These are phyloP conservation scores for Drosophila setifemur DNA, from an alignment of 1,140 invertebrate genomes.

Conservation along the genomic window DNA sequence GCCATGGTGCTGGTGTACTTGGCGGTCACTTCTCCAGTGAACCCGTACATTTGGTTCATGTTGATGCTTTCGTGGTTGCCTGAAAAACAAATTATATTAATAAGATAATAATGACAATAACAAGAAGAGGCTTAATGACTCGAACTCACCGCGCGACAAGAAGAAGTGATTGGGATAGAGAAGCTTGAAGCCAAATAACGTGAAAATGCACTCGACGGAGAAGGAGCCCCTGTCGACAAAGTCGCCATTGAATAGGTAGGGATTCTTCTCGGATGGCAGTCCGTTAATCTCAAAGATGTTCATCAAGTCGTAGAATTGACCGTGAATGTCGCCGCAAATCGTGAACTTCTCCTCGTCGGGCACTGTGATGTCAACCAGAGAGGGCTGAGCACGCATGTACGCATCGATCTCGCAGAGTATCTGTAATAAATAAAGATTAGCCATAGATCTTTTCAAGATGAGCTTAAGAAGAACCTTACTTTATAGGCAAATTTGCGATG, in stretches of 20 bases:
- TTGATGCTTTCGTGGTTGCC: slow-evolving; percentile 98
- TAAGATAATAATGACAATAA: too few species aligned
- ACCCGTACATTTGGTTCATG: slow-evolving; percentile 99
- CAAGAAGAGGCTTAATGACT: too few species aligned
- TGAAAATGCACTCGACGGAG: slow-evolving; percentile 99
- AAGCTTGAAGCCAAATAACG: slow-evolving; percentile 98
- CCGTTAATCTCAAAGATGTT: slow-evolving; percentile 99
- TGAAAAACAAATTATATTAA: slow-evolving; percentile 82
- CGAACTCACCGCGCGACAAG: slow-evolving; percentile 96
- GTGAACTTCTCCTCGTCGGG: slow-evolving; percentile 96
- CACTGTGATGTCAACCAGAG: slow-evolving; percentile 95
- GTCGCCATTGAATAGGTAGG: slow-evolving; percentile 90
- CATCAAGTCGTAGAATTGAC: slow-evolving; percentile 98
- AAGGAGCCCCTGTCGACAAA: slow-evolving; percentile 99
- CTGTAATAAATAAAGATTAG: slow-evolving; percentile 83
- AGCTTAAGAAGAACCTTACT: slow-evolving; percentile 84
- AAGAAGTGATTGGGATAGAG: slow-evolving; percentile 98
- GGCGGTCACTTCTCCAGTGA: slow-evolving; percentile 97
- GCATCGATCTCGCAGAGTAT: slow-evolving; percentile 96
- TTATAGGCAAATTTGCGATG: slow-evolving; percentile 99
- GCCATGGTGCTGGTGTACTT: slow-evolving; percentile 98
- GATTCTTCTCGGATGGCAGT: slow-evolving; percentile 96
- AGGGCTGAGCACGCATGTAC: slow-evolving; percentile 92
- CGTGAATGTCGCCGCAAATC: slow-evolving; percentile 99
- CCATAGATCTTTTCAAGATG: background rate